Base-by-base conservation (phyloP, 2,113 vertebrate species). In the Grus americana region DNA sequence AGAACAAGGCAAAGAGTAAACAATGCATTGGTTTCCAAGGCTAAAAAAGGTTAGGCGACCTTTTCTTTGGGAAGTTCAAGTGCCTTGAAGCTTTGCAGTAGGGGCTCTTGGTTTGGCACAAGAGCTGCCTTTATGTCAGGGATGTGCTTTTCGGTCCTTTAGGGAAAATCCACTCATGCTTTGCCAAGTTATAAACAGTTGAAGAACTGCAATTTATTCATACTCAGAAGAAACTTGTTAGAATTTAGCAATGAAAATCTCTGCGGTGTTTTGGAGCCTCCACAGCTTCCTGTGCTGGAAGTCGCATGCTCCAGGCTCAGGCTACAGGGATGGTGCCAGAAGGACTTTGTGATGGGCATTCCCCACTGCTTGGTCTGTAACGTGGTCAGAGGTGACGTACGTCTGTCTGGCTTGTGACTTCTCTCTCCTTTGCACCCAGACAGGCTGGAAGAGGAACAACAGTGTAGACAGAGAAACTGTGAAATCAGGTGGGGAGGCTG, bases 181-280 rank as follows among this genome's bases (percentile, higher is more conserved):
- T 83, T 93, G 79, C 81, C 79, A 96, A 79, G 66, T 86, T 92
- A 76, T 73, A 95, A 95, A 88, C 49, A 94, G 70, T 83, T 83
- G 74, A 88, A 73, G 92, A 86, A 50, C 14, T 47, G 17, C 26
- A 46, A 65, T 82, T 85, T 95, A 79, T 93, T 95, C 54, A 30
- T 36, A 44, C 62, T 72, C 27, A 42, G 62, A 90, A 91, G 57
- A 88, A 71, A 50, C 27, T 71, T 84, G 57, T 71, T 67, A 75
- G 52, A 93, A 79, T 79, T 81, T 68, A 93, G 57, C 78, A 85
- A 65, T 27, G 54, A 57, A 95, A 88, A 70, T 75, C 74, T 66
- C 38, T 75, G 62, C 63, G 66, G 49, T 57, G 15, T 58, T 13
- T 68, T 90, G 54, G 59, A 94, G n/a, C 10, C 5, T 86, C 57